Evolutionary conservation across 2,113 vertebrate genomes (phyloP).

Genomic region (Phaetusa simplex): DNA sequence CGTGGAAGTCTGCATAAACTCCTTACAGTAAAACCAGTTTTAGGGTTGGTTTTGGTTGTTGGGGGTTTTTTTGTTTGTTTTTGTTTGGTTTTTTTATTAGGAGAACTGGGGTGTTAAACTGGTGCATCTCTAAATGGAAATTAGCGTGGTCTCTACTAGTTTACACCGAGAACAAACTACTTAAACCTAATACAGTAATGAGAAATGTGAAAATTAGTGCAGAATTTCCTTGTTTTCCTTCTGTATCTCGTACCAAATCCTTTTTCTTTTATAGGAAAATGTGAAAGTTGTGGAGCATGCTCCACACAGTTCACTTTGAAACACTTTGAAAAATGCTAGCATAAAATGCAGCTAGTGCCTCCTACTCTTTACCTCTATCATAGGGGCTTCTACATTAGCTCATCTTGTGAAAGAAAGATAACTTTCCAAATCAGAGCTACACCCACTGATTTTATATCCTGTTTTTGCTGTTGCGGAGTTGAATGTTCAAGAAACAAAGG

Average conservation of each 20-base stretch:
- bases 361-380: rapidly evolving
- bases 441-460: neutral
- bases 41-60: neutral
- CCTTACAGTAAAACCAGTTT: neutral
- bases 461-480: neutral
- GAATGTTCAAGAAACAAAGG: neutral
- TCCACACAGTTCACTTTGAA: neutral
- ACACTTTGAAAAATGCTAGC: neutral
- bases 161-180: neutral
- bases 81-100: neutral
- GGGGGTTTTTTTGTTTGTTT: neutral
- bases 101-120: neutral
- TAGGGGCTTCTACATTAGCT: neutral
- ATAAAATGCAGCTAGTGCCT: neutral
- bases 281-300: neutral
- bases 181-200: neutral
- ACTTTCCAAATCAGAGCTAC: neutral
- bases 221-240: neutral
- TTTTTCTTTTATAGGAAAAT: neutral
- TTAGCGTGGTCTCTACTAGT: rapidly evolving
- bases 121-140: neutral
- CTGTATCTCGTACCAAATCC: neutral
- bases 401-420: neutral
- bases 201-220: neutral
- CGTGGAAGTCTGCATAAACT: neutral